Percentiles rank a stretch among this genome's conserved stretches.
phyloP scores from a whole-genome alignment of 2,113 vertebrate genomes.

The Triplophysa siluroides region DNA sequence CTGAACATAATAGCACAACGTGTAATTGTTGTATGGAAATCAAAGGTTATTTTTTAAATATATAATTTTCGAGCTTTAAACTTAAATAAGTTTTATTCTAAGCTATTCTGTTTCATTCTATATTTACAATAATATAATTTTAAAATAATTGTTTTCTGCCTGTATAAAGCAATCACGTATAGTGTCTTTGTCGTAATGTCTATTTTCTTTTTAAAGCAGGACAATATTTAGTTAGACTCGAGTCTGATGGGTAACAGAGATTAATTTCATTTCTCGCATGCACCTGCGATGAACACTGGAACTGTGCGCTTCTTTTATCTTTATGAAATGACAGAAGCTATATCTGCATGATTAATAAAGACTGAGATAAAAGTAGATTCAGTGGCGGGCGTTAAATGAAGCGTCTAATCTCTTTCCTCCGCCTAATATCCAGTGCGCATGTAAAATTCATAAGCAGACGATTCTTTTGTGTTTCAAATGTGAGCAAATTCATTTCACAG shows the following conservation, averaged over 20 bases:
- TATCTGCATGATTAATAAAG: conserved; percentile 53
- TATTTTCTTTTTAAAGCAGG: neutral
- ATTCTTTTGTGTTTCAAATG: conserved; percentile 38
- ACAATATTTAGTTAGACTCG: neutral
- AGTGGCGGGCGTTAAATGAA: conserved; percentile 22
- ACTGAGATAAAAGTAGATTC: conserved; percentile 43
- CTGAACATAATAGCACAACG: too few relatives aligned
- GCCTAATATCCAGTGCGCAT: conserved; percentile 43
- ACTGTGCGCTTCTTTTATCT: conserved; percentile 1
- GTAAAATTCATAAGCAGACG: conserved; percentile 49
- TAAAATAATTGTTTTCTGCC: too few relatives aligned
- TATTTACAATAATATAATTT: too few relatives aligned
- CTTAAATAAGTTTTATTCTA: too few relatives aligned
- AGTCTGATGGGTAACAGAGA: neutral
- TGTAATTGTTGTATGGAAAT: too few relatives aligned
- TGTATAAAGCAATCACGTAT: too few relatives aligned
- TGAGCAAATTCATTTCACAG: conserved; percentile 49
- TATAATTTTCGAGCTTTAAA: too few relatives aligned
- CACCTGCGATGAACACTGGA: conserved; percentile 13
- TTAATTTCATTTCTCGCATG: conserved; percentile 33
- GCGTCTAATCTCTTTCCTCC: conserved; percentile 41
- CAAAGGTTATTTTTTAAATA: too few relatives aligned
- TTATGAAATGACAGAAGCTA: conserved; percentile 12
- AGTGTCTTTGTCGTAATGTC: too few relatives aligned
- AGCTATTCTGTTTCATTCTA: too few relatives aligned